Conservation (phyloP, 2,113 vertebrate genomes). For the Corythornis vintsioides region DNA sequence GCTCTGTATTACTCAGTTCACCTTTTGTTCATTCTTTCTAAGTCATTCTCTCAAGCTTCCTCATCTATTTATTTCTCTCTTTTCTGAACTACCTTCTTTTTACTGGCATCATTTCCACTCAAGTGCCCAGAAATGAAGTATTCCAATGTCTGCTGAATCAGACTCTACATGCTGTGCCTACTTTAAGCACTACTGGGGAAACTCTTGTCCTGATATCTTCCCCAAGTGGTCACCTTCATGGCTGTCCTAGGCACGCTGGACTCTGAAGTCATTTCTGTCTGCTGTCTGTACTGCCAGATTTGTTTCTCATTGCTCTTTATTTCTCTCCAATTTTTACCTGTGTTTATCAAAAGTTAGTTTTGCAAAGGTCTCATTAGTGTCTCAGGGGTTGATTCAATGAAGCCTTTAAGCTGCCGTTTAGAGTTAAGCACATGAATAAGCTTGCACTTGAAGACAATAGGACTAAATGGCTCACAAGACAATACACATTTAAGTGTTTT, state of each 20-base stretch:
- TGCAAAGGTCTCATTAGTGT: constrained; percentile 23
- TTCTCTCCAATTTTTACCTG: constrained; percentile 4
- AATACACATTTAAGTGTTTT: constrained; percentile 16
- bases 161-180: not conserved
- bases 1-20: not conserved
- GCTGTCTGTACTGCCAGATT: not conserved
- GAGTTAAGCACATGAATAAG: not conserved
- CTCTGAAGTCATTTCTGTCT: not conserved
- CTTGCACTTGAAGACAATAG: constrained; percentile 43
- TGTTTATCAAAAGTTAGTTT: constrained; percentile 39
- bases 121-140: not conserved
- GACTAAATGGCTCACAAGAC: constrained; percentile 44
- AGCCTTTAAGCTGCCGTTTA: constrained; percentile 8
- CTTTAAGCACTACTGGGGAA: not conserved
- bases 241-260: not conserved
- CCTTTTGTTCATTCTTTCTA: not conserved
- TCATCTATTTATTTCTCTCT: not conserved
- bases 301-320: not conserved
- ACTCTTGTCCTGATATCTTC: not conserved
- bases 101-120: not conserved
- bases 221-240: not conserved
- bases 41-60: not conserved
- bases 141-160: not conserved
- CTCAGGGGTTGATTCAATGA: constrained; percentile 25
- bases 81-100: not conserved